A percentile compares a stretch with the other conserved stretches of the same genome.
Evolutionary conservation across 2,113 vertebrate species (phyloP).

Genomic region (Cyanoliseus patagonus): DNA sequence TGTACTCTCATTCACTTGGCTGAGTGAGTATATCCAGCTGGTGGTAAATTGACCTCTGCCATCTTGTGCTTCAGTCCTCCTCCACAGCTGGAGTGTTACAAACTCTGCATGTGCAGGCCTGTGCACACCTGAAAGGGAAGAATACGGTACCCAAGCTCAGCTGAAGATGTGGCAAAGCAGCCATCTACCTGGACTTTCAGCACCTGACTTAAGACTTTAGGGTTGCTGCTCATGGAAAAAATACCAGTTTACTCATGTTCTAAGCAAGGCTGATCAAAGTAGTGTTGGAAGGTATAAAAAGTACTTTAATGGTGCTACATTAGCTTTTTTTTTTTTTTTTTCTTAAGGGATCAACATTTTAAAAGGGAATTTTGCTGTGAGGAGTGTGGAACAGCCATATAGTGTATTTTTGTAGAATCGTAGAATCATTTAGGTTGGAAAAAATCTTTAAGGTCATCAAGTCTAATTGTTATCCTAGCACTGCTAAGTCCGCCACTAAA

Average conservation of each 20-base stretch:
- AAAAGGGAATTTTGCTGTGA: background rate
- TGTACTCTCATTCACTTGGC: accelerated
- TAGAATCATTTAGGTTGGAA: background rate
- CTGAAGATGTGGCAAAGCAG: background rate
- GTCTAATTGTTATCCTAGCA: background rate
- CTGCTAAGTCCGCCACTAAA: background rate
- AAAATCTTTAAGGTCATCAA: background rate
- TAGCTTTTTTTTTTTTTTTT: background rate
- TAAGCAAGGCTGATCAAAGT: background rate
- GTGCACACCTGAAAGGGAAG: background rate
- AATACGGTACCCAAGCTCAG: background rate
- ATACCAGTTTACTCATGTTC: background rate
- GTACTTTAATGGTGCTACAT: background rate
- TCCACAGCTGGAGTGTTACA: background rate
- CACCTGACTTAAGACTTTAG: background rate
- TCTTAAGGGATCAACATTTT: background rate
- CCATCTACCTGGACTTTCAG: background rate
- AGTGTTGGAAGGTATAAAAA: background rate
- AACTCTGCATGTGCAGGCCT: background rate
- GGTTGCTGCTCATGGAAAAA: background rate
- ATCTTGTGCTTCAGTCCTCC: background rate
- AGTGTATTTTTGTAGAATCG: background rate
- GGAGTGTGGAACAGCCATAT: background rate
- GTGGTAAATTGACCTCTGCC: background rate
- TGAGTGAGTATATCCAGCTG: background rate